Evolutionary conservation across 1,140 invertebrate species (phyloP).

Genomic region (Drosophila hydei): DNA sequence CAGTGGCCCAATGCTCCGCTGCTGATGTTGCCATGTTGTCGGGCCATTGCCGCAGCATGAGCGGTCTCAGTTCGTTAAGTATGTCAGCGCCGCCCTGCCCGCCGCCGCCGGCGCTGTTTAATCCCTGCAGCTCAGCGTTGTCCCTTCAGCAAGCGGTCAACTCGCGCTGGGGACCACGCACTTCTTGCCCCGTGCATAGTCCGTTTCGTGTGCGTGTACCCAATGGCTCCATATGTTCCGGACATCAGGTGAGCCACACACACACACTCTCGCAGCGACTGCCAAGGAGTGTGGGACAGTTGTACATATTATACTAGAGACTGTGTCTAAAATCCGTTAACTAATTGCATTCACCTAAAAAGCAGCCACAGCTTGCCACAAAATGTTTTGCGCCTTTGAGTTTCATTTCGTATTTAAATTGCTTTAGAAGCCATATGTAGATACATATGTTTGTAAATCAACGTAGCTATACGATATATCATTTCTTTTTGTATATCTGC

Average conservation of each 20-base stretch:
- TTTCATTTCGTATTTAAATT: slow-evolving; percentile 59
- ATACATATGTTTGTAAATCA: slow-evolving; percentile 25
- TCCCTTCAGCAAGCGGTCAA: slow-evolving; percentile 68
- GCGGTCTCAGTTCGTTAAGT: slow-evolving; percentile 73
- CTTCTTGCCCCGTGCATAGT: slow-evolving; percentile 87
- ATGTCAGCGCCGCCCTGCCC: slow-evolving; percentile 72
- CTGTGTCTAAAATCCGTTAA: slow-evolving; percentile 73
- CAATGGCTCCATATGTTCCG: slow-evolving; percentile 85
- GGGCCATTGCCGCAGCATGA: slow-evolving; percentile 77
- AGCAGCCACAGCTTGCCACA: slow-evolving; percentile 71
- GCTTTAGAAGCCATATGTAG: slow-evolving; percentile 52
- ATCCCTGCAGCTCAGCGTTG: slow-evolving; percentile 83
- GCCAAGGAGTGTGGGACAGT: background rate
- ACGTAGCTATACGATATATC: slow-evolving; percentile 8
- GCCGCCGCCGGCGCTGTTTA: slow-evolving; percentile 81
- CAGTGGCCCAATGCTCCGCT: slow-evolving; percentile 49
- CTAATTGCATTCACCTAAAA: slow-evolving; percentile 61
- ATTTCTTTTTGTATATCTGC: background rate
- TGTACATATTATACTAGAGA: slow-evolving; percentile 17
- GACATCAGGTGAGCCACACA: slow-evolving; percentile 84
- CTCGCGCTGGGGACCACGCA: slow-evolving; percentile 83
- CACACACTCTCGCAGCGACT: slow-evolving; percentile 15
- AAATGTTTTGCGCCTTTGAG: slow-evolving; percentile 73
- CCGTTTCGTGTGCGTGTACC: slow-evolving; percentile 86
- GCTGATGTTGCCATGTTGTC: slow-evolving; percentile 55